Percentiles rank a stretch among this genome's conserved stretches.
Evolutionary conservation across 2,113 vertebrate species (phyloP).

Genomic region (Scomber japonicus): DNA sequence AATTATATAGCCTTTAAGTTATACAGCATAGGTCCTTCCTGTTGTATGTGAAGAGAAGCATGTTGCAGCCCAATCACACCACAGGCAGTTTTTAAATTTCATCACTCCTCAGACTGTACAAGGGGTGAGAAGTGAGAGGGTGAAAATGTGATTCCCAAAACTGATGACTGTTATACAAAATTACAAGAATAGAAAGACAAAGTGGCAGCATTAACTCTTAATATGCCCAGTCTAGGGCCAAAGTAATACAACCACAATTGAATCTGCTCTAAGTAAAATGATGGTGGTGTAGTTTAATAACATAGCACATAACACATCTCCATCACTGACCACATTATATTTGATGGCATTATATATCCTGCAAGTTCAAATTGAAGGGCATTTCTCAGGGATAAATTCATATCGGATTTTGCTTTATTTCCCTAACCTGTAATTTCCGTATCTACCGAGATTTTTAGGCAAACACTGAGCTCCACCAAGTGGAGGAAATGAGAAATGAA

Average conservation of each 20-base stretch:
- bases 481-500: conserved; percentile 45
- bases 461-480: conserved; percentile 68
- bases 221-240: conserved; percentile 81
- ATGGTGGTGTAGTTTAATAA: conserved; percentile 84
- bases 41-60: conserved; percentile 1
- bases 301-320: conserved; percentile 78
- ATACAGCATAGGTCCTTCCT: not conserved
- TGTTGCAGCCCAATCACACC: conserved; percentile 29
- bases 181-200: conserved; percentile 76
- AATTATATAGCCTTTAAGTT: not conserved
- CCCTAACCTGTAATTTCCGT: conserved; percentile 15
- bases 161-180: conserved; percentile 78
- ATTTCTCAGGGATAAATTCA: conserved; percentile 48
- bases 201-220: conserved; percentile 83
- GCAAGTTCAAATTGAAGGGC: conserved; percentile 55
- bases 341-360: conserved; percentile 52
- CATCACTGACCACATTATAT: conserved; percentile 61
- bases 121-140: conserved; percentile 58
- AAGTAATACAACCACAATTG: conserved; percentile 88
- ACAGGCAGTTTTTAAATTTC: conserved; percentile 53
- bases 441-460: conserved; percentile 10
- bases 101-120: conserved; percentile 53
- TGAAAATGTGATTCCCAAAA: conserved; percentile 67
- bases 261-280: conserved; percentile 89
- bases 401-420: conserved; percentile 28